These are phyloP conservation scores for Oreochromis spilurus DNA, from an alignment of 2,113 vertebrate species.

Conservation along the genomic window DNA sequence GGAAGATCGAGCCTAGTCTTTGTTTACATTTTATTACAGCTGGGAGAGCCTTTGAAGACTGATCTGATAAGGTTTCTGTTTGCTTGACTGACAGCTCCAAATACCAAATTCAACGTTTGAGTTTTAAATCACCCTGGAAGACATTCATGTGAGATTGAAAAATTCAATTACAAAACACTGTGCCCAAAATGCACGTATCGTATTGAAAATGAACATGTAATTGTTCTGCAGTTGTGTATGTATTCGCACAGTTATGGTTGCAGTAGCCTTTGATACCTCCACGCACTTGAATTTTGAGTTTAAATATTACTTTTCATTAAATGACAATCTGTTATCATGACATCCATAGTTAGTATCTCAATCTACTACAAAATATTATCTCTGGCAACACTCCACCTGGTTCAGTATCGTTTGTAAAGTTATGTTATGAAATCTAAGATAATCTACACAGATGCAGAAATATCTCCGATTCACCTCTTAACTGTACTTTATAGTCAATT, in stretches of 20 bases:
- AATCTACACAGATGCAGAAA: background rate
- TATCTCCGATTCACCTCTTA: background rate
- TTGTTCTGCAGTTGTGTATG: background rate
- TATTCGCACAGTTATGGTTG: background rate
- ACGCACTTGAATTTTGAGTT: background rate
- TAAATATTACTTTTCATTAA: background rate
- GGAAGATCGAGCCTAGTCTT: background rate
- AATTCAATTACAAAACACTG: background rate
- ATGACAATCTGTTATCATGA: background rate
- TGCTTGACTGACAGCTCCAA: background rate
- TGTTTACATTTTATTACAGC: constrained; percentile 2
- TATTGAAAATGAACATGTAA: background rate
- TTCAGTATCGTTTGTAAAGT: background rate
- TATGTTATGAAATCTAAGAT: background rate
- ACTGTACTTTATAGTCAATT: background rate
- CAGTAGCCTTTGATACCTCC: background rate
- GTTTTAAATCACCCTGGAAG: background rate
- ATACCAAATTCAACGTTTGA: background rate
- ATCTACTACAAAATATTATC: background rate
- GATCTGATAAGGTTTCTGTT: background rate
- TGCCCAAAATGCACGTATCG: background rate
- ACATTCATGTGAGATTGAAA: background rate
- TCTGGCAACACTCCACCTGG: background rate
- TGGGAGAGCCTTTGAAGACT: background rate
- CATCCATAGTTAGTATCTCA: background rate